Conservation (phyloP, 2,797 vertebrate species). For the Helostoma temminkii region DNA sequence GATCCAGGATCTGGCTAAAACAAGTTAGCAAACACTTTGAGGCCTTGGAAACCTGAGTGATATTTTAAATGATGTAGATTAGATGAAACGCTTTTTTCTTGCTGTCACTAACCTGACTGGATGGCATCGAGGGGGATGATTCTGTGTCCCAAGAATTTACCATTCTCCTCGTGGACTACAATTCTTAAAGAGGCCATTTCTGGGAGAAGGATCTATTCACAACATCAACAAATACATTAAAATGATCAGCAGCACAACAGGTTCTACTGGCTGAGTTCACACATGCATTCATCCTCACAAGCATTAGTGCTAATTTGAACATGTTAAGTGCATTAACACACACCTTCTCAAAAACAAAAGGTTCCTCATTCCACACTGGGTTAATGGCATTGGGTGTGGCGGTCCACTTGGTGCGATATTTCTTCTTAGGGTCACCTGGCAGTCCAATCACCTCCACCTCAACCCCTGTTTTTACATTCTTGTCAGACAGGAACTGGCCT, state of each 20-base stretch:
- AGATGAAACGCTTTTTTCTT: conserved; percentile 16
- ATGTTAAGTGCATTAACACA: not conserved
- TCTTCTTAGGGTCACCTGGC: conserved; percentile 94
- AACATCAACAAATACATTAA: conserved; percentile 35
- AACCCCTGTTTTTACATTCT: conserved; percentile 91
- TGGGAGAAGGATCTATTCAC: conserved; percentile 91
- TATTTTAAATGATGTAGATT: conserved; percentile 42
- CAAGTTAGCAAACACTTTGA: conserved; percentile 15
- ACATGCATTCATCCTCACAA: not conserved
- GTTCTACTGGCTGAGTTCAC: not conserved
- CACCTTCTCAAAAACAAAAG: conserved; percentile 98
- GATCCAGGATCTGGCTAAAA: conserved; percentile 23
- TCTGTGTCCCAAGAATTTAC: conserved; percentile 96
- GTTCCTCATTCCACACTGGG: conserved; percentile 97
- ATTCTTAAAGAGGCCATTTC: conserved; percentile 94
- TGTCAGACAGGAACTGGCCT: conserved; percentile 96
- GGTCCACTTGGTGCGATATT: conserved; percentile 93
- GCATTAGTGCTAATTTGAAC: no score
- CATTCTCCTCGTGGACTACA: conserved; percentile 92
- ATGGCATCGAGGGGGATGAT: conserved; percentile 93
- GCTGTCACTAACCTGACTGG: conserved; percentile 87
- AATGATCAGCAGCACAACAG: not conserved
- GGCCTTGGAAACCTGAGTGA: conserved; percentile 9
- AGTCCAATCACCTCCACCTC: conserved; percentile 96
- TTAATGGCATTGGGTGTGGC: conserved; percentile 92